phyloP scores from a whole-genome alignment of 2,113 vertebrate species.

The Pleuronectes platessa region DNA sequence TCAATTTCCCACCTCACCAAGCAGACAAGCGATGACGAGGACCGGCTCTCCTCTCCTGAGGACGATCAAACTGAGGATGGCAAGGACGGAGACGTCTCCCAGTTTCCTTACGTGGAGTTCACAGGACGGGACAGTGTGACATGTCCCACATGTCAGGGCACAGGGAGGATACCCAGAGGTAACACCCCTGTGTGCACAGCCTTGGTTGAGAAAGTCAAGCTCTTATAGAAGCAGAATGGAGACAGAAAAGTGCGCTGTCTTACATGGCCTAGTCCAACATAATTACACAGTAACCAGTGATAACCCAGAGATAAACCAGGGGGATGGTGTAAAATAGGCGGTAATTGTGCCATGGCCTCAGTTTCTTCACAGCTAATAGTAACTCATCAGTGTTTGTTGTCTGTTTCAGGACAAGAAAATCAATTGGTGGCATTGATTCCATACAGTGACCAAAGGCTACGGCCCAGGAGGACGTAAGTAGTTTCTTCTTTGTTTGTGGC shows the following conservation, averaged over 20 bases:
- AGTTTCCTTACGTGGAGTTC: slow-evolving; percentile 96
- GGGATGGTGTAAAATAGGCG: neutral
- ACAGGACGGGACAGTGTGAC: slow-evolving; percentile 95
- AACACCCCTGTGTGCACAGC: slow-evolving; percentile 10
- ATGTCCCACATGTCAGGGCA: slow-evolving; percentile 95
- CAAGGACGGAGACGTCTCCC: slow-evolving; percentile 88
- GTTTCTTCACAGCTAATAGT: neutral
- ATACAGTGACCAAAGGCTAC: slow-evolving; percentile 93
- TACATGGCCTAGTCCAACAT: neutral
- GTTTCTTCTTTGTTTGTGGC: neutral
- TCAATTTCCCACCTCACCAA: slow-evolving; percentile 87
- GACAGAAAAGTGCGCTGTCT: neutral
- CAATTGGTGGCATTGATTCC: slow-evolving; percentile 96
- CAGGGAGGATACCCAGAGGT: slow-evolving; percentile 95
- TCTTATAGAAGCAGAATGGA: neutral
- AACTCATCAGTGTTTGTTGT: slow-evolving; percentile 10
- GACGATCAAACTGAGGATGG: slow-evolving; percentile 80
- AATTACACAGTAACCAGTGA: neutral
- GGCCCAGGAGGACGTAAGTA: slow-evolving; percentile 91
- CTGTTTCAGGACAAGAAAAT: slow-evolving; percentile 90
- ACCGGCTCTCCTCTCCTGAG: slow-evolving; percentile 78
- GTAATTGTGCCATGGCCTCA: neutral
- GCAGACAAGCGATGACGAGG: slow-evolving; percentile 79
- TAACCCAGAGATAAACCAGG: neutral
- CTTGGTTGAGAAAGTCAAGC: neutral